phyloP scores from a whole-genome alignment of 1,140 invertebrate genomes.

The Paralvinella palmiformis region DNA sequence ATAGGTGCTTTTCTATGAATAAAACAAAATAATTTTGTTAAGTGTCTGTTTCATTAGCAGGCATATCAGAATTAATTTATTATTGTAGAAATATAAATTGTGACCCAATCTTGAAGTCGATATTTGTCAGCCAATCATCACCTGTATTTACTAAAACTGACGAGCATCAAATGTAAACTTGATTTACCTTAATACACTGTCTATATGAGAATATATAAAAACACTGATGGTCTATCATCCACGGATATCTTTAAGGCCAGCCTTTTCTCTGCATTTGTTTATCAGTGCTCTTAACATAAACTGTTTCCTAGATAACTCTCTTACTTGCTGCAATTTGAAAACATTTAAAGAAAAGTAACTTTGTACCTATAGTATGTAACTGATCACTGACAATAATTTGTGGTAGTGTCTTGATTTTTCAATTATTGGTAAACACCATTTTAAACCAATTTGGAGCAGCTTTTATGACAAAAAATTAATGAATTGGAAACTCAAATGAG shows the following conservation, averaged over 20 bases:
- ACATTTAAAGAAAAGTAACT: background rate
- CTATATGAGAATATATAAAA: no score
- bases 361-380: background rate
- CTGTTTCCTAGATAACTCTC: constrained; percentile 87
- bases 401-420: background rate
- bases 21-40: no score
- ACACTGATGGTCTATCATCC: no score
- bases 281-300: constrained; percentile 92
- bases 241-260: constrained; percentile 64
- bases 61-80: no score
- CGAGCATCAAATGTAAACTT: no score
- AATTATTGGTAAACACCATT: background rate
- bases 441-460: background rate
- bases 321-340: constrained; percentile 64
- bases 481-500: background rate
- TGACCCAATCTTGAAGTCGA: no score
- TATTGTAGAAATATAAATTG: no score
- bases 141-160: no score
- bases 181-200: no score
- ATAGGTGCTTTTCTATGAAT: no score
- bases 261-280: constrained; percentile 93
- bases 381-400: background rate
- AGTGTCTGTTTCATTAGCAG: no score
- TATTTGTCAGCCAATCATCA: no score
- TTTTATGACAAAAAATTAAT: background rate